Percentiles rank a stretch among this genome's conserved stretches.
These are phyloP conservation scores for Regulus satrapa DNA, from an alignment of 2,113 vertebrate genomes.

Conservation along the genomic window DNA sequence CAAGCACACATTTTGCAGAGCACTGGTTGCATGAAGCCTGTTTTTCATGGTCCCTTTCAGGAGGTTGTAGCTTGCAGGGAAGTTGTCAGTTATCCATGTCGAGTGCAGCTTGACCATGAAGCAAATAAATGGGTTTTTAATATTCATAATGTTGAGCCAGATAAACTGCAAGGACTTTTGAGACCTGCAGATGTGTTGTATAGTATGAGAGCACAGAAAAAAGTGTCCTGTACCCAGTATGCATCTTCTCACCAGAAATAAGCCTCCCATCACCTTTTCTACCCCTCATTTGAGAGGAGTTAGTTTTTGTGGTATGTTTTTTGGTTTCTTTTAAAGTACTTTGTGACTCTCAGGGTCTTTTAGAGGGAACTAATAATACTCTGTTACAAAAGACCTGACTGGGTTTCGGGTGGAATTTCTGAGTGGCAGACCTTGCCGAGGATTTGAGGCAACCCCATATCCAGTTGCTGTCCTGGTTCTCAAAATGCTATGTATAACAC, in stretches of 20 bases:
- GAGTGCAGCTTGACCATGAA: not conserved
- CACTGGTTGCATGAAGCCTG: not conserved
- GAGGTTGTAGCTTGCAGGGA: not conserved
- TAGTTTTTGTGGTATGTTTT: not conserved
- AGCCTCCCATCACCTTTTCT: not conserved
- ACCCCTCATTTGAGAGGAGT: not conserved
- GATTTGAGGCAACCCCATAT: conserved; percentile 4
- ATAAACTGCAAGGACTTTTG: not conserved
- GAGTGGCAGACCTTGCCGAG: not conserved
- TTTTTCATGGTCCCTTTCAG: not conserved
- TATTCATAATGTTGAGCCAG: not conserved
- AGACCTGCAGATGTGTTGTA: not conserved
- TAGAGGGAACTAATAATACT: not conserved
- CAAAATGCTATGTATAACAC: conserved; percentile 7
- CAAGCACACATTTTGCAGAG: not conserved
- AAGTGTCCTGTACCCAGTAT: not conserved
- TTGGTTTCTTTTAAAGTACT: not conserved
- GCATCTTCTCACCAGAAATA: not conserved
- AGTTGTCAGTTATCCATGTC: not conserved
- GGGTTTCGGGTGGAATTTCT: conserved; percentile 22
- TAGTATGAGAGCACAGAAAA: not conserved
- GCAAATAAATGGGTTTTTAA: not conserved
- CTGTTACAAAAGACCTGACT: not conserved
- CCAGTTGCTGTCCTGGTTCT: not conserved
- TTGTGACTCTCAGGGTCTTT: not conserved